Conservation (phyloP, 1,140 invertebrate genomes). For the Drosophila neocordata region DNA sequence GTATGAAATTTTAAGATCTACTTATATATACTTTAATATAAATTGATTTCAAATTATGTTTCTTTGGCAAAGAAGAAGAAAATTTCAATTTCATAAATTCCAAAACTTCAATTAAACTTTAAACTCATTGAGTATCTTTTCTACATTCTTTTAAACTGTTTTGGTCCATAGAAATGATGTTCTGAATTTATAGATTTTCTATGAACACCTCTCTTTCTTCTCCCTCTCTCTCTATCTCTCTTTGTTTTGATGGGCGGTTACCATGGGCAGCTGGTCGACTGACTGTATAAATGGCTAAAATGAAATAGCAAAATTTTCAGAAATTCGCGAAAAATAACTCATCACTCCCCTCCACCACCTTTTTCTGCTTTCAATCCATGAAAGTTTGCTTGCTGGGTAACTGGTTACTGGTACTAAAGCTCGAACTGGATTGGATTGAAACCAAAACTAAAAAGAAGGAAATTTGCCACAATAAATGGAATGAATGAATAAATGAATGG, state of each 20-base stretch:
- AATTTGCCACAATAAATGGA: conserved; percentile 25
- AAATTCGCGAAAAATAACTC: conserved; percentile 50
- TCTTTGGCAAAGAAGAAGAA: too few relatives aligned
- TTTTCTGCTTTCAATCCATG: too few relatives aligned
- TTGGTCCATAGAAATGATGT: conserved; percentile 28
- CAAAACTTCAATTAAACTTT: too few relatives aligned
- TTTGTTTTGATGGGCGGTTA: conserved; percentile 9
- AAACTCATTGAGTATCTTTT: too few relatives aligned
- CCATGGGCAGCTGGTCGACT: conserved; percentile 7
- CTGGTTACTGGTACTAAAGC: conserved; percentile 47
- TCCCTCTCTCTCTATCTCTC: not conserved
- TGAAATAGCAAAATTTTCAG: conserved; percentile 41
- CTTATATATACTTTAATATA: too few relatives aligned
- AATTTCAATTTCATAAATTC: too few relatives aligned
- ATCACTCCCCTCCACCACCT: conserved; percentile 9
- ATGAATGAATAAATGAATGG: conserved; percentile 12
- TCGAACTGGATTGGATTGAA: conserved; percentile 12
- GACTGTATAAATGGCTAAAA: conserved; percentile 30
- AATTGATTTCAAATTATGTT: too few relatives aligned
- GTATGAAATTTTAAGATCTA: too few relatives aligned
- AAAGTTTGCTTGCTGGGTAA: not conserved
- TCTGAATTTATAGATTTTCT: conserved; percentile 52
- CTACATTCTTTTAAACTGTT: not conserved
- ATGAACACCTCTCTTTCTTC: conserved; percentile 14
- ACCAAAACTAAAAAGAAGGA: not conserved